A percentile compares a stretch with the other conserved stretches of the same genome.
These are phyloP conservation scores for Styela clava DNA, from an alignment of 23 tunicate species.

Conservation along the genomic window DNA sequence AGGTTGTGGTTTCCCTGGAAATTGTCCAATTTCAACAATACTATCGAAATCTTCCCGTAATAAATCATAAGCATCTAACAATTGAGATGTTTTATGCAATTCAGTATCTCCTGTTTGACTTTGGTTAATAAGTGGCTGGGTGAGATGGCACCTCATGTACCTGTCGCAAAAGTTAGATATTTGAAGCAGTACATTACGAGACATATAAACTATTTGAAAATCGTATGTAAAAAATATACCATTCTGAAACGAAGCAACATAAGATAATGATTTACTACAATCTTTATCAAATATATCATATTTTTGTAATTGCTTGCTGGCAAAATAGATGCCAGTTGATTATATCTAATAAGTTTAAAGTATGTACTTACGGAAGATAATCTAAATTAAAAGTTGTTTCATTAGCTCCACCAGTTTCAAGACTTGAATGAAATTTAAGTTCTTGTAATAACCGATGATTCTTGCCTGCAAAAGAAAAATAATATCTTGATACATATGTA, in stretches of 20 bases:
- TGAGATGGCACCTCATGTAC: slow-evolving; percentile 65
- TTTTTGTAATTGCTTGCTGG: no score
- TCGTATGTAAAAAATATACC: no score
- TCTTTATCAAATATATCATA: no score
- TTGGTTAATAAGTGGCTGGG: slow-evolving; percentile 54
- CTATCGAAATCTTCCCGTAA: slow-evolving; percentile 83
- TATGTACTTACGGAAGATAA: slow-evolving; percentile 54
- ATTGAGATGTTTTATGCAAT: slow-evolving; percentile 38
- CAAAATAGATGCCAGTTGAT: background rate
- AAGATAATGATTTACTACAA: no score
- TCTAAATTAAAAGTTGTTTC: slow-evolving; percentile 70
- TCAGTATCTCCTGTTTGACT: slow-evolving; percentile 45
- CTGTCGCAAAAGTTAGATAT: slow-evolving; percentile 22
- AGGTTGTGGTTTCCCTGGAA: slow-evolving; percentile 54
- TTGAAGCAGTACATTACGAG: background rate
- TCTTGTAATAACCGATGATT: slow-evolving; percentile 65
- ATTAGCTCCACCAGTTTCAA: slow-evolving; percentile 62
- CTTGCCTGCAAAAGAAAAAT: slow-evolving; percentile 38
- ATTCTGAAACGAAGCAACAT: background rate
- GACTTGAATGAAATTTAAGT: slow-evolving; percentile 76
- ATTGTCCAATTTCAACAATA: slow-evolving; percentile 64
- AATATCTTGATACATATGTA: no score
- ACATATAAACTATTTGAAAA: no score
- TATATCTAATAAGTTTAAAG: background rate
- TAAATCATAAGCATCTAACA: slow-evolving; percentile 66